These are phyloP conservation scores for Auanema sp. DNA, from an alignment of 2,888 invertebrate species.

Conservation along the genomic window DNA sequence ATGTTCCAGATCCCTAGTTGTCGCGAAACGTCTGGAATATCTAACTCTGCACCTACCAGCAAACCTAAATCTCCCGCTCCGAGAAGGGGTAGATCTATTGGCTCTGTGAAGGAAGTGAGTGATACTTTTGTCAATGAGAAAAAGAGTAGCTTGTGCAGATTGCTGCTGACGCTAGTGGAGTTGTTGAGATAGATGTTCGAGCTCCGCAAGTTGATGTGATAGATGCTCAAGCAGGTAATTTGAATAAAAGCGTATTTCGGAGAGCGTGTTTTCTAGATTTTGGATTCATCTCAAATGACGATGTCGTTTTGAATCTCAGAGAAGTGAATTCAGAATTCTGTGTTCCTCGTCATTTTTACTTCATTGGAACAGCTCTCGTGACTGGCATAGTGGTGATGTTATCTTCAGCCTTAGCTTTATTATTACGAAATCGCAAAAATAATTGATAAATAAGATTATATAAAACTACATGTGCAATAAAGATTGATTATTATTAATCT, in stretches of 20 bases:
- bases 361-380: no score
- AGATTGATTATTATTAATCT: no score
- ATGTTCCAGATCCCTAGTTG: conserved; percentile 17
- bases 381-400: no score
- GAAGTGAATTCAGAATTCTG: neutral
- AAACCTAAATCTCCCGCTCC: neutral
- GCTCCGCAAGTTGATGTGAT: conserved; percentile 20
- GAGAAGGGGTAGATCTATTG: conserved; percentile 1
- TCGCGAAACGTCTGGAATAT: neutral
- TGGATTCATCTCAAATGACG: neutral
- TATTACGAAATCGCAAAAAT: no score
- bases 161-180: neutral
- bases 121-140: neutral
- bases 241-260: neutral
- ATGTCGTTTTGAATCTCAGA: neutral
- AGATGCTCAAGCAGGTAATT: conserved; percentile 20
- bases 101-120: conserved; percentile 10
- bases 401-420: no score
- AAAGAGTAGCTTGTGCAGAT: neutral
- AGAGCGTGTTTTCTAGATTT: no score
- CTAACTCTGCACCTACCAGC: neutral
- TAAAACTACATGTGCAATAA: no score
- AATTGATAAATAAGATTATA: no score
- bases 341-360: no score
- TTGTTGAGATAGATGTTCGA: conserved; percentile 19